Percentiles rank a stretch among this genome's conserved stretches.
phyloP scores from a whole-genome alignment of 2,888 invertebrate genomes.

The Drosophila dives region DNA sequence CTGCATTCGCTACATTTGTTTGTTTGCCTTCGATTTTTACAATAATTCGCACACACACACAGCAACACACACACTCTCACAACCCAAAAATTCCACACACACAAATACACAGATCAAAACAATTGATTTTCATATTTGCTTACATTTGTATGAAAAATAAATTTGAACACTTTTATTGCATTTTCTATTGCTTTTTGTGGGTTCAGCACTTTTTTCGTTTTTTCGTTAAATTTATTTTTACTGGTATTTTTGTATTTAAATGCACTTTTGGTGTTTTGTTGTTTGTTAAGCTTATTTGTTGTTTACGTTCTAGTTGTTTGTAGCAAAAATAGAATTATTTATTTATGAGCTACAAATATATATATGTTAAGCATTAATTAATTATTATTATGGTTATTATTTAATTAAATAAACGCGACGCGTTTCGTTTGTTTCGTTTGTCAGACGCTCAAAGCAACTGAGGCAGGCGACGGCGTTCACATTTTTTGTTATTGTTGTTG shows the following conservation, averaged over 20 bases:
- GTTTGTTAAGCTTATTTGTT: conserved; percentile 18
- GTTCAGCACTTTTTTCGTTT: conserved; percentile 32
- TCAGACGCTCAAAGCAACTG: conserved; percentile 63
- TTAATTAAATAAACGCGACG: conserved; percentile 53
- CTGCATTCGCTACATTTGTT: conserved; percentile 62
- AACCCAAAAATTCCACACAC: conserved; percentile 4
- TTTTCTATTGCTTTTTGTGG: conserved; percentile 36
- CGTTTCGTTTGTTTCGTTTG: conserved; percentile 62
- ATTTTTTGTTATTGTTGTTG: conserved; percentile 20
- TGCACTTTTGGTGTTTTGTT: conserved; percentile 71
- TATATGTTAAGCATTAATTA: conserved; percentile 12
- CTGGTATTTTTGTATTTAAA: conserved; percentile 50
- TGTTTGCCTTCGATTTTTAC: conserved; percentile 80
- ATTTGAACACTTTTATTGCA: conserved; percentile 49
- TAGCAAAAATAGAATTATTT: conserved; percentile 67
- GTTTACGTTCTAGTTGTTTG: conserved; percentile 32
- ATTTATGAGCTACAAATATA: conserved; percentile 36
- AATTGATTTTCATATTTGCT: conserved; percentile 63
- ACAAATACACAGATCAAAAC: conserved; percentile 24
- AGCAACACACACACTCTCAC: conserved; percentile 15
- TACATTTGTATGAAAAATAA: conserved; percentile 51
- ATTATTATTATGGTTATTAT: conserved; percentile 19
- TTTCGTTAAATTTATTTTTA: conserved; percentile 10
- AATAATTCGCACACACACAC: conserved; percentile 26
- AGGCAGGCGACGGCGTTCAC: conserved; percentile 23